Evolutionary conservation across 2,888 invertebrate species (phyloP).

Genomic region (Aethes cnicana): DNA sequence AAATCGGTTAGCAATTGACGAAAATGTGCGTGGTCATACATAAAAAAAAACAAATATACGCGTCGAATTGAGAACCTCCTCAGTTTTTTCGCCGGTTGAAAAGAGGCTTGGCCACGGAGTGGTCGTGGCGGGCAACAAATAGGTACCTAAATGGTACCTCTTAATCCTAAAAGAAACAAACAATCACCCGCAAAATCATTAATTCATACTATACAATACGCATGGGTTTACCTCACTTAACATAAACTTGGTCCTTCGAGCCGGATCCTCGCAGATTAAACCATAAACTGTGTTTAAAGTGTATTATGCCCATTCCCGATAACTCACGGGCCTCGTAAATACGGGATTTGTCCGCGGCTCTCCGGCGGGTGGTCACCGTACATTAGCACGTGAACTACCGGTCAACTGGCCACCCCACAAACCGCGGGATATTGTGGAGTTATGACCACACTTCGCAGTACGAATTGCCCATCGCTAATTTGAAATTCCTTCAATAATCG

Average conservation of each 20-base stretch:
- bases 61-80: too few species aligned
- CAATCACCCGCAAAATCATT: neutral
- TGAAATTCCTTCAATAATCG: too few species aligned
- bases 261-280: constrained; percentile 22
- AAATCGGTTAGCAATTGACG: too few species aligned
- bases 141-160: too few species aligned
- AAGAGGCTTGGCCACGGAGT: too few species aligned
- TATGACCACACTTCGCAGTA: neutral
- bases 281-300: constrained; percentile 14
- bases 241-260: constrained; percentile 11
- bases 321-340: constrained; percentile 25
- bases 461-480: too few species aligned
- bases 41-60: too few species aligned
- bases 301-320: constrained; percentile 12
- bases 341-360: constrained; percentile 24
- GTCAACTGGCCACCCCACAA: constrained; percentile 12
- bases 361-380: constrained; percentile 29
- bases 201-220: neutral
- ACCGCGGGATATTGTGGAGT: constrained; percentile 3
- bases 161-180: too few species aligned
- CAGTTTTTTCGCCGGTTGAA: too few species aligned
- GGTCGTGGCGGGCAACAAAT: too few species aligned
- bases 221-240: constrained; percentile 4
- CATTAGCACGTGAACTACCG: constrained; percentile 24
- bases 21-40: too few species aligned